Percentiles rank a stretch among this genome's conserved stretches.
phyloP scores from a whole-genome alignment of 2,888 invertebrate species.

The Malacosoma neustria region DNA sequence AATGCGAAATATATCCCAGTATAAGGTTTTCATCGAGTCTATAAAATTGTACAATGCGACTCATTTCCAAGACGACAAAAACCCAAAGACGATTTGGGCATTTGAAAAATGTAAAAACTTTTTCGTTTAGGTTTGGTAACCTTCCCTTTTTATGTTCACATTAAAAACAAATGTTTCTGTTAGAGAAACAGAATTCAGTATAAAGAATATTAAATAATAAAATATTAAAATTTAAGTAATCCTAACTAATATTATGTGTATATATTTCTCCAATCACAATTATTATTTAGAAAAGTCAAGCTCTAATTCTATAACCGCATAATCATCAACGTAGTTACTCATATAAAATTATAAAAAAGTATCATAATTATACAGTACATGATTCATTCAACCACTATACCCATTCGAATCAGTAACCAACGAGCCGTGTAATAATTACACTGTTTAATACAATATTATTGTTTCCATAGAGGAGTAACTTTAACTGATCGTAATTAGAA shows the following conservation, averaged over 20 bases:
- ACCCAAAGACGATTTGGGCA: conserved; percentile 34
- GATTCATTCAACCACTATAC: too few relatives aligned
- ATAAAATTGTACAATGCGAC: conserved; percentile 3
- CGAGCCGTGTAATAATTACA: neutral
- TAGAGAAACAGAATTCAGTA: too few relatives aligned
- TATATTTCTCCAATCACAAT: too few relatives aligned
- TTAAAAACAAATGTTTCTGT: conserved; percentile 30
- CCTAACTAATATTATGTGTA: too few relatives aligned
- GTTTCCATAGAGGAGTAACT: neutral
- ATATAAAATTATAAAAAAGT: too few relatives aligned
- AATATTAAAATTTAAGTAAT: too few relatives aligned
- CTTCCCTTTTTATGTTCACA: conserved; percentile 44
- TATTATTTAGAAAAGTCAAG: too few relatives aligned
- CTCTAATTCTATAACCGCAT: too few relatives aligned
- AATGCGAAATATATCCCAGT: neutral
- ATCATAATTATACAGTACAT: too few relatives aligned
- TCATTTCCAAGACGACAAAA: conserved; percentile 16
- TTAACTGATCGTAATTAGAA: neutral
- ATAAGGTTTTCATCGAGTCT: neutral
- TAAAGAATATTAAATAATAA: too few relatives aligned
- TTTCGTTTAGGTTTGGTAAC: conserved; percentile 43
- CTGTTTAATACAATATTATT: neutral
- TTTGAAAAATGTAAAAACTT: conserved; percentile 52
- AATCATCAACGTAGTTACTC: too few relatives aligned
- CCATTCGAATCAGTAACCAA: neutral